phyloP scores from a whole-genome alignment of 2,888 invertebrate genomes.

The Tupiocoris notatus region DNA sequence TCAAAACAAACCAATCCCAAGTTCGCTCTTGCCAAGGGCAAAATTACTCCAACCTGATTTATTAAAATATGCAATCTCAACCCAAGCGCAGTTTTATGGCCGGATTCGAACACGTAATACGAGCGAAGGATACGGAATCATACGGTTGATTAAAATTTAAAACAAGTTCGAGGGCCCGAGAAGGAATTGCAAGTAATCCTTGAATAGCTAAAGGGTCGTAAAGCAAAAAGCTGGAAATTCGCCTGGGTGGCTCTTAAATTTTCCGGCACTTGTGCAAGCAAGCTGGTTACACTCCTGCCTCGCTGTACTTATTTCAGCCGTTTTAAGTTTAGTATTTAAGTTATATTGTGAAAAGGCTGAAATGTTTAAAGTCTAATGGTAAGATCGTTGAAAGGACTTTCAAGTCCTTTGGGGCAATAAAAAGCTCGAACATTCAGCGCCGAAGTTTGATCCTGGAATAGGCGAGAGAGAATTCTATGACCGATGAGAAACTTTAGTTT shows the following conservation, averaged over 20 bases:
- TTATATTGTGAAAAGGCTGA: conserved; percentile 39
- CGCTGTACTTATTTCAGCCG: conserved; percentile 24
- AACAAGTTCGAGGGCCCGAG: conserved; percentile 41
- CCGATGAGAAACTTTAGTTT: not conserved
- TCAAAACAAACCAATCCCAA: no score
- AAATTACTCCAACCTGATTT: conserved; percentile 31
- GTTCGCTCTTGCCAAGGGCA: not conserved
- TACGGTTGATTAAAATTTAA: conserved; percentile 44
- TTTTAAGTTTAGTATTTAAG: conserved; percentile 38
- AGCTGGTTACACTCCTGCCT: not conserved
- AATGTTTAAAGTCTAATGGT: conserved; percentile 30
- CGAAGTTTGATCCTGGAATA: conserved; percentile 8
- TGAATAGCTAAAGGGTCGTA: conserved; percentile 41
- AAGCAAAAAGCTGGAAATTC: conserved; percentile 36
- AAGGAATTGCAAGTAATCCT: conserved; percentile 43
- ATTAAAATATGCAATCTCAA: conserved; percentile 42
- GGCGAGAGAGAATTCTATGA: not conserved
- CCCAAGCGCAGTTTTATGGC: conserved; percentile 32
- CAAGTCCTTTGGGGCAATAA: conserved; percentile 18
- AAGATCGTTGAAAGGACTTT: conserved; percentile 23
- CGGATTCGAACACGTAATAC: conserved; percentile 39
- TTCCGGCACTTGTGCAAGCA: conserved; percentile 22
- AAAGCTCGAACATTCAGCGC: conserved; percentile 7
- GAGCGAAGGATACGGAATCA: conserved; percentile 40
- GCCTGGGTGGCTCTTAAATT: conserved; percentile 34